phyloP scores from a whole-genome alignment of 2,797 vertebrate species.

The Pangasius krempfi region DNA sequence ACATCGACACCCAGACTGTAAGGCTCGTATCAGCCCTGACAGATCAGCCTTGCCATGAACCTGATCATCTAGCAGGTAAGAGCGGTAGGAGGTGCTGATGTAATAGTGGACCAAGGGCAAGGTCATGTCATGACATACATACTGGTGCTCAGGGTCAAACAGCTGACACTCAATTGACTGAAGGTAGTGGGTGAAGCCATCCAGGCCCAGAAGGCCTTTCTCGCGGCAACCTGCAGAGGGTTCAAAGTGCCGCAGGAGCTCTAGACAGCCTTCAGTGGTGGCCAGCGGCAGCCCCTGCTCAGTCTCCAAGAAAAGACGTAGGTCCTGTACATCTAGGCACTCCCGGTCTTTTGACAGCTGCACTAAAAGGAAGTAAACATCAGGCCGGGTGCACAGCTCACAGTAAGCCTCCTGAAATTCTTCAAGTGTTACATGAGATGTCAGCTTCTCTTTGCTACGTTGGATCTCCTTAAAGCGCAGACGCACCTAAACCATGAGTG shows the following conservation, averaged over 20 bases:
- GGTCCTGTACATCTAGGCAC: conserved; percentile 91
- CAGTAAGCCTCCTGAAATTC: conserved; percentile 95
- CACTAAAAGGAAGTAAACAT: conserved; percentile 95
- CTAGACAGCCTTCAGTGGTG: conserved; percentile 89
- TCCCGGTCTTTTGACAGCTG: conserved; percentile 98
- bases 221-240: conserved; percentile 86
- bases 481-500: conserved; percentile 72
- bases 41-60: conserved; percentile 90
- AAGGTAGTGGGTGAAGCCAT: conserved; percentile 93
- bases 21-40: conserved; percentile 86
- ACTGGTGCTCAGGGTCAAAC: conserved; percentile 91
- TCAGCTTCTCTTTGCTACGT: conserved; percentile 95
- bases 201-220: conserved; percentile 88
- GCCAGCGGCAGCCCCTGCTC: conserved; percentile 92
- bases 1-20: conserved; percentile 90
- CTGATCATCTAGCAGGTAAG: conserved; percentile 93
- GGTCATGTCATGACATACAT: conserved; percentile 93
- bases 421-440: conserved; percentile 90
- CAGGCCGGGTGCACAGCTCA: conserved; percentile 94
- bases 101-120: conserved; percentile 96
- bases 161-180: conserved; percentile 93
- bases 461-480: conserved; percentile 97
- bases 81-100: conserved; percentile 94
- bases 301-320: conserved; percentile 93
- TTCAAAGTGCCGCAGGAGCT: conserved; percentile 88